Evolutionary conservation across 2,113 vertebrate genomes (phyloP).

Genomic region (Megaptera novaeangliae): DNA sequence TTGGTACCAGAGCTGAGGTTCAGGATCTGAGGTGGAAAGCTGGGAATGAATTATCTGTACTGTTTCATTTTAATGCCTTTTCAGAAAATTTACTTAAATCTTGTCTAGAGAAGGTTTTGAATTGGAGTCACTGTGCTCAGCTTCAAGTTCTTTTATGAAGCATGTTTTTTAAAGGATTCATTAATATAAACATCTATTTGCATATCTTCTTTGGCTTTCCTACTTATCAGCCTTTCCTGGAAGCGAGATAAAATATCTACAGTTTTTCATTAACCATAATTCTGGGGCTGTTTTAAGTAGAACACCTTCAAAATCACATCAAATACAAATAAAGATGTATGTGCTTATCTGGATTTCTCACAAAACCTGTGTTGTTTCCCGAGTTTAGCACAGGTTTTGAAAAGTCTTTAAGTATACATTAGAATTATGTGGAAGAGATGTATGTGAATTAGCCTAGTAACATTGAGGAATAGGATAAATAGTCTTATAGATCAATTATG

Average conservation of each 20-base stretch:
- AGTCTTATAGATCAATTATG: neutral
- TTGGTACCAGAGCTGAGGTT: neutral
- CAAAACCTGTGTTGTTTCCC: neutral
- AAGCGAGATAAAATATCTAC: neutral
- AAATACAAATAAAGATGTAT: neutral
- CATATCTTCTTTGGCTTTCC: neutral
- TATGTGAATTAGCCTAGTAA: neutral
- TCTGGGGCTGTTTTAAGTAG: neutral
- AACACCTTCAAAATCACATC: neutral
- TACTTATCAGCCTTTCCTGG: neutral
- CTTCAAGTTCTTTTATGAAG: neutral
- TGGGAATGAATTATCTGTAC: constrained; percentile 30
- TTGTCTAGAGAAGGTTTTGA: neutral
- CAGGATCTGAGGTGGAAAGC: neutral
- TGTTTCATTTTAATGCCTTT: neutral
- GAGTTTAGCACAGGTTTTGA: neutral
- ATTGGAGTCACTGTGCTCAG: neutral
- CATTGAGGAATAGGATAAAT: neutral
- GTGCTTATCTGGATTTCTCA: neutral
- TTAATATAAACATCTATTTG: neutral
- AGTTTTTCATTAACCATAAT: neutral
- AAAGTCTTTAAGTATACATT: neutral
- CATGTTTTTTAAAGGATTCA: neutral
- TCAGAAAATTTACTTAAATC: neutral
- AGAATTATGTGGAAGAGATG: neutral